Evolutionary conservation across 1,140 invertebrate species (phyloP), one percentile per base, ranked within the genome.

Genomic region (Sinella curviseta): DNA sequence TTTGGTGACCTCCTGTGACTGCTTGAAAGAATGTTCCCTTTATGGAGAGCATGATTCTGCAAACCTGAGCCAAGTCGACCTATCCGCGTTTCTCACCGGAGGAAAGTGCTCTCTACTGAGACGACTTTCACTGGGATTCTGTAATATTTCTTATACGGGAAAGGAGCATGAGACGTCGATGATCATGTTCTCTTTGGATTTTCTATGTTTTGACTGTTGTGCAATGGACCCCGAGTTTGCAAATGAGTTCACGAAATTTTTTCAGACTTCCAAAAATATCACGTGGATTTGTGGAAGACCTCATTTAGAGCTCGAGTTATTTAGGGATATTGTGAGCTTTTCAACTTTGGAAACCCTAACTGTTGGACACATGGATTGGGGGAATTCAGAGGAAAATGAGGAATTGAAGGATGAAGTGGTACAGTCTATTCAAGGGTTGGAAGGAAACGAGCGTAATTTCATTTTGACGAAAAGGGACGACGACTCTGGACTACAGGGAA

Each of bases 281-380:
- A 70, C 65, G 2, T 70, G 65, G 65, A 70, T 70, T 70, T 70
- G 65, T 33, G 65, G 65, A 8, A 70, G 31, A 70, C 65, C 65
- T 17, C 65, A 33, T 70, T 24, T 70, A 4, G 65, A 30, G 31
- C 28, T 31, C 12, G 65, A 70, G 31, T 33, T 70, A 24, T 70
- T 70, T 33, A 30, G 31, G 31, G 65, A 70, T 31, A 70, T 70
- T 8, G 4, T 70, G 28, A 70, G 31, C 31, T 70, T 70, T 24
- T 70, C 65, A 8, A 33, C 65, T 3, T 70, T 70, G 65, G 65
- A 70, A 33, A 70, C 30, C 8, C n/a, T 70, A 4, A 70, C 65
- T 33, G 65, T 70, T 1, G 65, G 65, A 33, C 65, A 70, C 12
- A 70, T 70, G 65, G 30, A 70, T 70, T 70, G 65, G 65, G 24